Evolutionary conservation across 2,797 vertebrate species (phyloP), one percentile per base, ranked within the genome.

Genomic region (Rhinogobio ventralis): DNA sequence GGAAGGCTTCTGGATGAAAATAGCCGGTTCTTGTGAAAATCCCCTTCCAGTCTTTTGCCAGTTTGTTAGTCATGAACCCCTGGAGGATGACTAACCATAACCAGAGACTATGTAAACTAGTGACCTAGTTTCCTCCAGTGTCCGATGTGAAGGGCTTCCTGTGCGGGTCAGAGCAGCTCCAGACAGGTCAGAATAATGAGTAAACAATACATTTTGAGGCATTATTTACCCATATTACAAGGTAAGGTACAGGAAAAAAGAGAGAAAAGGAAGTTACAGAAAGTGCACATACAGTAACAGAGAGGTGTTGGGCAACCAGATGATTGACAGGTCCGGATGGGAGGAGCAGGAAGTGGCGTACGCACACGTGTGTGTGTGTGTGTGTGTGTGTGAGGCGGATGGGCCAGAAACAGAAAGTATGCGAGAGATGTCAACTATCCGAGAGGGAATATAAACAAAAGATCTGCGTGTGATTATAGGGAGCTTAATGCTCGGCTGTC

Each of bases 291-390:
- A 39, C 68, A 72, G 69, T 46, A 11, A 73, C 25, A 11, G 25
- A 6, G 15, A 51, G 17, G 30, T 77, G 14, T 89, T 91, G 87
- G 87, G 85, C 71, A 28, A 87, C 88, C 39, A 57, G 49, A 25
- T 67, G 72, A 79, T 33, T 36, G 74, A 85, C 89, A 74, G 86
- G 85, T 87, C 83, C 14, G 45, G 73, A 77, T 85, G 68, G 84
- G 85, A 90, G 79, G 42, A 62, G 76, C 84, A 62, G 78, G 88
- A 91, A 89, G 84, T 77, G 60, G 83, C 67, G 33, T 82, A 53
- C 85, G 55, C 4, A 53, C 36, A 10, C 14, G 36, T 0, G 46
- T 23, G 33, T 25, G 57, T 60, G 6, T 76, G 75, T 7, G n/a
- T 7, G 62, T 36, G 68, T 53, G 53, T 23, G 53, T 55, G 53